phyloP scores from a whole-genome alignment of 2,888 invertebrate genomes.

The Chloromyia formosa region DNA sequence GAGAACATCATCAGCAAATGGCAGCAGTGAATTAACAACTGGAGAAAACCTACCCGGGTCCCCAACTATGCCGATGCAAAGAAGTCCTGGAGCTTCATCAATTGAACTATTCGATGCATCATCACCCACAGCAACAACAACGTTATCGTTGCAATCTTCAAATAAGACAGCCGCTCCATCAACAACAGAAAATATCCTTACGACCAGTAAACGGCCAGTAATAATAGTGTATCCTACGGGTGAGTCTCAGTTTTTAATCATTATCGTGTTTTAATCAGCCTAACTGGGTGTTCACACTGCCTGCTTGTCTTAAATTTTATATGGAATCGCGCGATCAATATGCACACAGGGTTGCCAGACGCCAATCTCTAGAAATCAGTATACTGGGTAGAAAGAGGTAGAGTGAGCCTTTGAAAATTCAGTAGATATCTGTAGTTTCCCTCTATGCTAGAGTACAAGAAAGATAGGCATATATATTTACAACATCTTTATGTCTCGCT shows the following conservation, averaged over 20 bases:
- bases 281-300: too few species aligned
- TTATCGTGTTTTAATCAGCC: too few species aligned
- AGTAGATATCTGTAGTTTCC: too few species aligned
- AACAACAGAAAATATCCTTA: conserved; percentile 51
- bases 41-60: not conserved
- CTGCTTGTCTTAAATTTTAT: too few species aligned
- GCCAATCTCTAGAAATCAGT: too few species aligned
- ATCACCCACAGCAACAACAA: conserved; percentile 16
- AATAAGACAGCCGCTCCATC: conserved; percentile 1
- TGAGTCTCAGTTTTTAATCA: conserved; percentile 58
- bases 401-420: too few species aligned
- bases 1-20: not conserved
- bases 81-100: not conserved
- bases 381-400: too few species aligned
- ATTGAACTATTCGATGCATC: conserved; percentile 17
- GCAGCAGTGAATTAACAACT: not conserved
- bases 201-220: conserved; percentile 75
- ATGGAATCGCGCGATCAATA: too few species aligned
- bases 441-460: too few species aligned
- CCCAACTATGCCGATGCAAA: not conserved
- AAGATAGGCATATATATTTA: too few species aligned
- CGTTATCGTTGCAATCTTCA: conserved; percentile 31
- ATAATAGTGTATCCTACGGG: conserved; percentile 79
- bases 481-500: too few species aligned
- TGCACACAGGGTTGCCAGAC: too few species aligned